Evolutionary conservation across 2,113 vertebrate genomes (phyloP), one percentile per base, ranked within the genome.

Genomic region (Heterotilapia buettikoferi): DNA sequence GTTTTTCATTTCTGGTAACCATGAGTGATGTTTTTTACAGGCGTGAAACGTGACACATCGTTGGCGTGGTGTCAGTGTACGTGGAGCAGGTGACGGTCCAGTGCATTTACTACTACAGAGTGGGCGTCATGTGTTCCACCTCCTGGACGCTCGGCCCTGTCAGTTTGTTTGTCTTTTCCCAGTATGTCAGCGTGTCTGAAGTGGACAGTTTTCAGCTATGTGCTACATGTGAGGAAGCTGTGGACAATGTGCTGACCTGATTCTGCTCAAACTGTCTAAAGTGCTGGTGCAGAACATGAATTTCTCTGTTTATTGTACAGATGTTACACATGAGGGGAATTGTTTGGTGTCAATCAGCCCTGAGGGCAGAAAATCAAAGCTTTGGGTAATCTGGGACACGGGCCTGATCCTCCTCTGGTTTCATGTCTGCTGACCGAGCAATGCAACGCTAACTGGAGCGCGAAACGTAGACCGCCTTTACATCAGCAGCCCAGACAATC

Each of bases 371-470:
- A 57, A 13, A 36, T 80, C 29, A 40, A 7, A 83, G 80, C 89
- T 56, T 3, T 9, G n/a, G 79, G 84, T 61, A 43, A 92, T 87
- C 2, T 90, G 83, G 90, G 83, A 4, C 90, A 16, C 11, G 2
- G 1, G 73, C 13, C 36, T 1, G 86, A 66, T 33, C 82, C 86
- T 61, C 54, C 82, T 82, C 76, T 84, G 89, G 19, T 61, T 84
- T 76, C 85, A 18, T 11, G 54, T 85, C 40, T 76, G 73, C 80
- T 94, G 92, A 94, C 92, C 82, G 68, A 90, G 92, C 89, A 88
- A 88, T 84, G 85, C 5, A 0, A 6, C 56, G 18, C 47, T 53
- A 92, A 94, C 89, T 94, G 86, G 94, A 89, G 94, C 92, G 80
- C 78, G 2, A 43, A 66, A 71, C 63, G 5, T 5, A 53, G 21